Conservation (phyloP, 2,888 invertebrate species). For the Drosophila anomalata region DNA sequence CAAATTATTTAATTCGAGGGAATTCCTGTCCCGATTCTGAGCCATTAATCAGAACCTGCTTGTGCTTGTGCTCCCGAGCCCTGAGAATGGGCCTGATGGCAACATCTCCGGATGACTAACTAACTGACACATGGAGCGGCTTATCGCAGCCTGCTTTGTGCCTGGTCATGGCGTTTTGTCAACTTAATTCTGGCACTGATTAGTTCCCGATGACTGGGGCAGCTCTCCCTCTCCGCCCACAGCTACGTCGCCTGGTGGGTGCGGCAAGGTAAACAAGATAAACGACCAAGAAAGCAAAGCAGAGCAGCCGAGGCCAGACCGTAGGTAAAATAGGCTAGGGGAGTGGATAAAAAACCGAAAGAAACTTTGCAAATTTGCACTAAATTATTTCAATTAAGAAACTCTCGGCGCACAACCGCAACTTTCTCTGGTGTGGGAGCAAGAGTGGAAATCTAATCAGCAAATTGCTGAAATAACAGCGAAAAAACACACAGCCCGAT, state of each 20-base stretch:
- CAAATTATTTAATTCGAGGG: neutral
- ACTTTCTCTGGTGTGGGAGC: slow-evolving; percentile 24
- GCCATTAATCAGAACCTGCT: slow-evolving; percentile 12
- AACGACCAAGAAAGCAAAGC: slow-evolving; percentile 23
- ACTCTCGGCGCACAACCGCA: slow-evolving; percentile 33
- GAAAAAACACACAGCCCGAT: slow-evolving; percentile 52
- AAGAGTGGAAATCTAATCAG: slow-evolving; percentile 70
- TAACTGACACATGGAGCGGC: slow-evolving; percentile 35
- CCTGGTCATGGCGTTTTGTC: slow-evolving; percentile 47
- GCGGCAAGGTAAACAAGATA: slow-evolving; percentile 58
- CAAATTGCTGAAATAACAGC: slow-evolving; percentile 75
- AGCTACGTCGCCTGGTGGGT: slow-evolving; percentile 29
- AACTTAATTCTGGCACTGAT: slow-evolving; percentile 46
- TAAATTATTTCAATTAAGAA: slow-evolving; percentile 49
- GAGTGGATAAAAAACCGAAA: neutral
- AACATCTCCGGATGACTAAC: slow-evolving; percentile 8
- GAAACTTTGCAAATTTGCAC: slow-evolving; percentile 15
- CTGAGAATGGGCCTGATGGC: too few relatives aligned
- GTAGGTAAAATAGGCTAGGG: slow-evolving; percentile 37
- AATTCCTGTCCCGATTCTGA: neutral
- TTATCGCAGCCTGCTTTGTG: slow-evolving; percentile 29
- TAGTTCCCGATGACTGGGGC: slow-evolving; percentile 40
- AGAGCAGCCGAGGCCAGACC: slow-evolving; percentile 28
- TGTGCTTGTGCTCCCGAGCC: neutral
- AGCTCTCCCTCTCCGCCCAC: slow-evolving; percentile 11